Conservation (phyloP, 2,797 vertebrate species). For the Balearica regulorum region DNA sequence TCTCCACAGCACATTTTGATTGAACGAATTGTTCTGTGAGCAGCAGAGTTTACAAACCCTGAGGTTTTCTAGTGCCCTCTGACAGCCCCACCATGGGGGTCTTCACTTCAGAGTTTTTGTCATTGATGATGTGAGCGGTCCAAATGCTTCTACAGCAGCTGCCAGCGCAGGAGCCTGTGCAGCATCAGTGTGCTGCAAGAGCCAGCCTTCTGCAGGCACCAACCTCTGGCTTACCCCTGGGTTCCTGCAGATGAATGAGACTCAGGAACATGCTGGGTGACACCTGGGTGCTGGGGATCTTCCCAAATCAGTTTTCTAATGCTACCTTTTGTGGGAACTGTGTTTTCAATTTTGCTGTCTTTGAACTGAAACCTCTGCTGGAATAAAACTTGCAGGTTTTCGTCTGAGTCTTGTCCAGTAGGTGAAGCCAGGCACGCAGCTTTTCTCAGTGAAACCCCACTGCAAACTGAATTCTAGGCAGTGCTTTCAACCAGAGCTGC, state of each 20-base stretch:
- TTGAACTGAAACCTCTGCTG: background rate
- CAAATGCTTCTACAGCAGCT: background rate
- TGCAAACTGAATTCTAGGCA: background rate
- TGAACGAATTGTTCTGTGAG: background rate
- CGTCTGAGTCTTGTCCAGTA: background rate
- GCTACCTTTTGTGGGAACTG: background rate
- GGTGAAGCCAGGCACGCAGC: background rate
- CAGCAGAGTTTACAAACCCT: background rate
- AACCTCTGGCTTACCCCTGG: fast-evolving
- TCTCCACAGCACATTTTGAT: background rate
- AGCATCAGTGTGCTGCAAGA: fast-evolving
- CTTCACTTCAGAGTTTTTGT: background rate
- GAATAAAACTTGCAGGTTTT: background rate
- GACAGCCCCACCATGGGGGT: background rate
- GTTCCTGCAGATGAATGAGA: background rate
- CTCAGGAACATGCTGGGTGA: background rate
- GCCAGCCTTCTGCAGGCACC: fast-evolving
- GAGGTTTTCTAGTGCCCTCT: background rate
- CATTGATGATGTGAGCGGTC: fast-evolving
- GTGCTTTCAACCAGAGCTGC: background rate
- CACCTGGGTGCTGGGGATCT: background rate
- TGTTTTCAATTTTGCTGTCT: background rate
- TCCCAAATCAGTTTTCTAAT: background rate
- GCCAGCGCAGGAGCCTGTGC: fast-evolving
- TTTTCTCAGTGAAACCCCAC: background rate